Conservation (phyloP, 2,113 vertebrate species). For the Pao palembangensis region DNA sequence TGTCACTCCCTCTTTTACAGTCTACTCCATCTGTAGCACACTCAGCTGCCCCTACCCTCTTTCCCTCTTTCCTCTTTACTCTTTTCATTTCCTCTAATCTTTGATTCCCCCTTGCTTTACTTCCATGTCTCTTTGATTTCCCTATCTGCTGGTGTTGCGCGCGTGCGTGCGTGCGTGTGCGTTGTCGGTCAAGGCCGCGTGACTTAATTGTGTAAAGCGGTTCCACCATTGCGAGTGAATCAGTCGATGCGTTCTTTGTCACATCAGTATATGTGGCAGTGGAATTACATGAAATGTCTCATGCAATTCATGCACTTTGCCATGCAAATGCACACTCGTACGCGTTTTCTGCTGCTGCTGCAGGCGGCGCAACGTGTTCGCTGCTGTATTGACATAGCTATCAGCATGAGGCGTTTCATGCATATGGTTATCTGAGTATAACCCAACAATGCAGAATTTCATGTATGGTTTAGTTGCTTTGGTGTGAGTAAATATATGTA, state of each 20-base stretch:
- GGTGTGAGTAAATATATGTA: constrained; percentile 8
- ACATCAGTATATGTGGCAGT: constrained; percentile 45
- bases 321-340: constrained; percentile 7
- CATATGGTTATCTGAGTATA: constrained; percentile 30
- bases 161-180: constrained; percentile 33
- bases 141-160: constrained; percentile 67
- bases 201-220: constrained; percentile 69
- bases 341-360: constrained; percentile 23
- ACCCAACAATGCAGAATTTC: not conserved
- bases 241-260: constrained; percentile 57
- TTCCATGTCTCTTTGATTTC: constrained; percentile 80
- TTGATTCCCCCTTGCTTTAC: constrained; percentile 68
- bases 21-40: constrained; percentile 59
- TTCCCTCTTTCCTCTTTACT: constrained; percentile 66
- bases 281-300: constrained; percentile 44
- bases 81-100: constrained; percentile 73
- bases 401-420: constrained; percentile 35
- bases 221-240: constrained; percentile 59
- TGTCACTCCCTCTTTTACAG: constrained; percentile 55
- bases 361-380: not conserved
- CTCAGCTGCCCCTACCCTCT: constrained; percentile 65
- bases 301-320: too few species aligned
- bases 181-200: constrained; percentile 58
- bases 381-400: constrained; percentile 47
- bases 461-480: not conserved